Evolutionary conservation across 2,888 invertebrate genomes (phyloP).

Genomic region (Andrena marginata): DNA sequence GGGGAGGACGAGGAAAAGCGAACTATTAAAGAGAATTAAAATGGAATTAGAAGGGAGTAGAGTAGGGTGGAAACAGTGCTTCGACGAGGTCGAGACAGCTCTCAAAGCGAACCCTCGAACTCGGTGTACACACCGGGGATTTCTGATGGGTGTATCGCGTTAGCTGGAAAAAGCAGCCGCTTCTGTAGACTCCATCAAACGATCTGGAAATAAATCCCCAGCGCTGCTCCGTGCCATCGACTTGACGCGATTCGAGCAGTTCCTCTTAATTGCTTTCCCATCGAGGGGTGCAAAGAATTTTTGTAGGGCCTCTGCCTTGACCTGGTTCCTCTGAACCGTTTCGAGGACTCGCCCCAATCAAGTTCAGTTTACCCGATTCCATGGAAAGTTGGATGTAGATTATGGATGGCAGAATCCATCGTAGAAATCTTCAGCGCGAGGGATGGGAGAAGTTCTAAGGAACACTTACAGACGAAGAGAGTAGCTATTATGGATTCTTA

Average conservation of each 20-base stretch:
- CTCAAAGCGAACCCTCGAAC: neutral
- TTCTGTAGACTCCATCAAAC: constrained; percentile 9
- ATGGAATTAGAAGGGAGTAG: constrained; percentile 26
- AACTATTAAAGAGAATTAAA: constrained; percentile 21
- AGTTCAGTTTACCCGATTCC: neutral
- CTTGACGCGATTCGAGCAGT: neutral
- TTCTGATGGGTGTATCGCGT: constrained; percentile 2
- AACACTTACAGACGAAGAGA: no score
- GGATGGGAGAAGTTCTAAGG: no score
- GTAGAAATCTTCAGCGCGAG: no score
- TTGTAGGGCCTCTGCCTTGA: no score
- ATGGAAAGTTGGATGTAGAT: neutral
- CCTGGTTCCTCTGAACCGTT: no score
- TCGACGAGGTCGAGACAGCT: constrained; percentile 3
- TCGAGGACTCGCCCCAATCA: no score
- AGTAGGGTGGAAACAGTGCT: neutral
- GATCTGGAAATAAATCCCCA: constrained; percentile 6
- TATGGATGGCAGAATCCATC: neutral
- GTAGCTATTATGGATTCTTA: no score
- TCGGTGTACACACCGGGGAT: constrained; percentile 4
- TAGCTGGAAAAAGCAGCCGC: constrained; percentile 3
- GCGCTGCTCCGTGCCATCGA: neutral
- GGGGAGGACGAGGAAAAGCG: neutral
- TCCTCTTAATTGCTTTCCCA: neutral
- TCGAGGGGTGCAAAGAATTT: neutral